A percentile compares a stretch with the other conserved stretches of the same genome.
Conservation (phyloP, 2,888 invertebrate species). For the Anthrax anthrax region DNA sequence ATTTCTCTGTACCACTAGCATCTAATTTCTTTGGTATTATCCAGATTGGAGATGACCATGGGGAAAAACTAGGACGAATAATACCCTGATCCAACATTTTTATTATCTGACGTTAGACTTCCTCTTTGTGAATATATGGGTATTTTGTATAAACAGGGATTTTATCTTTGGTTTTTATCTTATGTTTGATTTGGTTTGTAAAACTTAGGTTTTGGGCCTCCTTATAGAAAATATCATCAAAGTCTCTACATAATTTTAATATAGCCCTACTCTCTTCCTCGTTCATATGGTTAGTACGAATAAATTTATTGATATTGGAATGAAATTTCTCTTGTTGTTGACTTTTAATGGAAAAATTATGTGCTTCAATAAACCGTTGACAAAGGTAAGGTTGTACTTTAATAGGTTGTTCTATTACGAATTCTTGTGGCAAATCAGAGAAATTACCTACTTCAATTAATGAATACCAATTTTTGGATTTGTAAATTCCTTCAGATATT, state of each 20-base stretch:
- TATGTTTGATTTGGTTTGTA: background rate
- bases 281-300: background rate
- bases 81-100: slow-evolving; percentile 7
- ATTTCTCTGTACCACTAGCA: slow-evolving; percentile 9
- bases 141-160: background rate
- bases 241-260: background rate
- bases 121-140: background rate
- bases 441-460: slow-evolving; percentile 9
- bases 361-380: background rate
- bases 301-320: background rate
- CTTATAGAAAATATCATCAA: background rate
- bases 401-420: slow-evolving; percentile 9
- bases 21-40: slow-evolving; percentile 14
- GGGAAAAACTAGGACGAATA: slow-evolving; percentile 13
- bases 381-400: background rate
- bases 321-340: too few relatives aligned
- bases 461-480: slow-evolving; percentile 5
- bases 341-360: background rate
- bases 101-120: slow-evolving; percentile 11
- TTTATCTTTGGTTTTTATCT: background rate
- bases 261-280: background rate
- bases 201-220: background rate
- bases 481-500: slow-evolving; percentile 8
- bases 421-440: slow-evolving; percentile 1
- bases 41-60: slow-evolving; percentile 15